Base-by-base conservation (phyloP, 2,888 invertebrate genomes). In the Oligia latruncula region DNA sequence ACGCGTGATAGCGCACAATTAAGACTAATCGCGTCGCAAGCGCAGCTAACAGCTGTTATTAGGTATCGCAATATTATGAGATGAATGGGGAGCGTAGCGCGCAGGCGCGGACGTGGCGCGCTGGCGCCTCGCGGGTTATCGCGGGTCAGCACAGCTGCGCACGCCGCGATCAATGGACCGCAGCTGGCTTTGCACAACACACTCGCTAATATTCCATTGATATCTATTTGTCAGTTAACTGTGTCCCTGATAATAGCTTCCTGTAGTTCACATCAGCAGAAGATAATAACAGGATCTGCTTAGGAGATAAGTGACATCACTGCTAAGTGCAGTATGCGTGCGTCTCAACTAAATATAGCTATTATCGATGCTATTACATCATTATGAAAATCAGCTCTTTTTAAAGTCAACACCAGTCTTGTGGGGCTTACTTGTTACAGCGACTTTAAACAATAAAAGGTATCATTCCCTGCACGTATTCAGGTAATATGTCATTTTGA, bases 71-170 rank as follows among this genome's bases (percentile, higher is more conserved):
- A 90, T 89, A 85, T 88, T 78, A 67, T 82, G 91, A 93, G 93
- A 94, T 96, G 95, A 95, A 95, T 96, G 95, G 92, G 90, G 91
- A 92, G 89, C 91, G 87, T 88, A 88, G 88, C 87, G 90, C 90
- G 89, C 89, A 91, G 92, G 90, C 91, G 87, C 88, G 88, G 90
- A 88, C 90, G 90, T 91, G 88, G 88, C 91, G 81, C 89, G 90
- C 90, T 92, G 96, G 96, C 96, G 96, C 96, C 96, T 94, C 93
- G 93, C 93, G 94, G 96, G 96, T 96, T 96, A 96, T 96, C 96
- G 92, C 92, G 92, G 95, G 95, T 95, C 93, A 91, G 79, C 86
- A 79, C 95, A 93, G 90, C 88, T 88, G 89, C 90, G 92, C 86
- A 80, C 89, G 88, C 85, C 83, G 78, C 90, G 91, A 92, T 94